Base-by-base conservation (phyloP, 1,140 invertebrate species). In the Paracyclopina nana region DNA sequence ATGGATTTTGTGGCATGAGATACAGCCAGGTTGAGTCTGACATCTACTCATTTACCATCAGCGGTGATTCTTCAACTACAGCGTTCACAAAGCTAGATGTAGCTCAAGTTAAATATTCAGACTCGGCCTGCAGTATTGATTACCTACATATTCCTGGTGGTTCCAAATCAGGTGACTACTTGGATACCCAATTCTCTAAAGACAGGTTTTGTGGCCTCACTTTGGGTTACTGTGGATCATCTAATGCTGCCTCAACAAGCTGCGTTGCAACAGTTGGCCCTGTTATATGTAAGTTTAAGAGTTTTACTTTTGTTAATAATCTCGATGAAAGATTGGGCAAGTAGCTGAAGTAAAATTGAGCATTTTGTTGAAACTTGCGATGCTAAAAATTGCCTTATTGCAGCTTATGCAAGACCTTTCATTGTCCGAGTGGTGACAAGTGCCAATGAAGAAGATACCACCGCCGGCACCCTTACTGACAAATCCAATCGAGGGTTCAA, bases 1-100 rank as follows among this genome's bases (percentile, higher is more conserved):
- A 38, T 38, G 34, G 34, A n/a, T 38, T 16, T 38, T 38, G 34
- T 38, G 34, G 34, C 4, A 38, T 38, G 14, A n/a, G 34, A 38
- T 38, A 38, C 20, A 20, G n/a, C 9, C 34, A 38, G 8, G n/a
- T 20, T 9, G 20, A n/a, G 3, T 38, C 34, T n/a, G 34, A 38
- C 20, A n/a, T 20, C 5, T 38, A 16, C 34, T 38, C 34, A 9
- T 38, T 38, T 9, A 38, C 34, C 20, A 16, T 38, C n/a, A 16
- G n/a, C 34, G n/a, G 34, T n/a, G 34, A 38, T 38, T n/a, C 34
- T 38, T 38, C 34, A 3, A 9, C 9, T 2, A 9, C 34, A n/a
- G n/a, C n/a, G n/a, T n/a, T n/a, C n/a, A n/a, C n/a, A n/a, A n/a
- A n/a, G n/a, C n/a, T n/a, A n/a, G n/a, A n/a, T n/a, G n/a, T n/a